phyloP scores from a whole-genome alignment of 2,888 invertebrate genomes.

The Xestia sexstrigata region DNA sequence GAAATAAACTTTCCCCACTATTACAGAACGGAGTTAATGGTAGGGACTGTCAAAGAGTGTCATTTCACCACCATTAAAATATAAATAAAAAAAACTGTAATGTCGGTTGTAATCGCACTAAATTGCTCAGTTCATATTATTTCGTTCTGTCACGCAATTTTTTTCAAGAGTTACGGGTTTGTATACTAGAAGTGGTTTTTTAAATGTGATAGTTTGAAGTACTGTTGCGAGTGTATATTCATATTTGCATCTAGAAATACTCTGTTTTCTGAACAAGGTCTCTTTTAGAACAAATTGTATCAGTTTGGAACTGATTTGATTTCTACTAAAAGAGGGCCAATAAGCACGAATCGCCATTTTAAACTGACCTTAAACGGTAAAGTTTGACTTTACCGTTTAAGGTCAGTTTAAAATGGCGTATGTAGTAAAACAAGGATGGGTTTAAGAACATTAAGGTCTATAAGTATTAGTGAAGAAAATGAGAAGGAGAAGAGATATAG shows the following conservation, averaged over 20 bases:
- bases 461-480: not conserved
- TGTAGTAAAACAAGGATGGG: not conserved
- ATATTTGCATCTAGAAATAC: not conserved
- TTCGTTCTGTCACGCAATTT: constrained; percentile 50
- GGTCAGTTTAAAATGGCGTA: no score
- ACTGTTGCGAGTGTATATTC: not conserved
- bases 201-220: not conserved
- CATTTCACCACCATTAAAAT: constrained; percentile 46
- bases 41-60: constrained; percentile 43
- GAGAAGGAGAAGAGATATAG: not conserved
- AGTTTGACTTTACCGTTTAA: no score
- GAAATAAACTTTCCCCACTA: constrained; percentile 41
- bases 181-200: constrained; percentile 11
- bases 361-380: not conserved
- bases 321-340: no score
- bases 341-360: not conserved
- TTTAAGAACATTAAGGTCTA: not conserved
- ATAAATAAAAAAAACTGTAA: constrained; percentile 46
- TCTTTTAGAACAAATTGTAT: not conserved
- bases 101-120: constrained; percentile 52
- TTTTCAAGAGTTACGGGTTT: constrained; percentile 37
- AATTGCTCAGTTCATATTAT: constrained; percentile 60
- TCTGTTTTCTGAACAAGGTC: not conserved
- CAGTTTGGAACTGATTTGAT: no score
- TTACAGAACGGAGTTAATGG: constrained; percentile 45